Conservation (phyloP, 2,113 vertebrate species). For the Opisthocomus hoazin region DNA sequence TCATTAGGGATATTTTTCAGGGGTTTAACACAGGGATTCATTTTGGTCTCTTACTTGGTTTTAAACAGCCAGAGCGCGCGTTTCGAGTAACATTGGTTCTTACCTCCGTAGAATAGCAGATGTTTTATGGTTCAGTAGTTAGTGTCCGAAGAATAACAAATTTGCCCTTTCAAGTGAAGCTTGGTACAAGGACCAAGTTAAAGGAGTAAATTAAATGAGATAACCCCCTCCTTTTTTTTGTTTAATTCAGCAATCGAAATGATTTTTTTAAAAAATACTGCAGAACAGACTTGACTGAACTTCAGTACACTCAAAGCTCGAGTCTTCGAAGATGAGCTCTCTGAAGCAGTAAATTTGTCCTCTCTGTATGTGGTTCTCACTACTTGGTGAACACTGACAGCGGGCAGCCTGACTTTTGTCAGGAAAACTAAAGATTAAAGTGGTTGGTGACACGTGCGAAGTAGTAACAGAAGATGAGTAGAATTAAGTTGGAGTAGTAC, state of each 20-base stretch:
- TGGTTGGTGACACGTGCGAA: background rate
- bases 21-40: background rate
- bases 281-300: background rate
- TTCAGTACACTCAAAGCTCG: background rate
- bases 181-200: background rate
- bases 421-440: background rate
- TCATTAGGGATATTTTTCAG: background rate
- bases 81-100: background rate
- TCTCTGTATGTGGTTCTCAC: background rate
- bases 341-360: background rate
- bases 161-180: background rate
- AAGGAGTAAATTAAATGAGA: background rate
- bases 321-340: background rate
- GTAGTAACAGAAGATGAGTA: background rate
- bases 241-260: background rate
- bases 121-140: background rate
- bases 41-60: background rate
- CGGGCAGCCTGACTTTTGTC: background rate
- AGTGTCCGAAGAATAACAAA: background rate
- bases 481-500: background rate
- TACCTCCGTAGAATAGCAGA: background rate
- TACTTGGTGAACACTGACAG: background rate
- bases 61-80: background rate
- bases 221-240: background rate
- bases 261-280: background rate